Percentiles rank a stretch among this genome's conserved stretches.
phyloP scores from a whole-genome alignment of 1,140 invertebrate species.

The Calliopsis andreniformis region DNA sequence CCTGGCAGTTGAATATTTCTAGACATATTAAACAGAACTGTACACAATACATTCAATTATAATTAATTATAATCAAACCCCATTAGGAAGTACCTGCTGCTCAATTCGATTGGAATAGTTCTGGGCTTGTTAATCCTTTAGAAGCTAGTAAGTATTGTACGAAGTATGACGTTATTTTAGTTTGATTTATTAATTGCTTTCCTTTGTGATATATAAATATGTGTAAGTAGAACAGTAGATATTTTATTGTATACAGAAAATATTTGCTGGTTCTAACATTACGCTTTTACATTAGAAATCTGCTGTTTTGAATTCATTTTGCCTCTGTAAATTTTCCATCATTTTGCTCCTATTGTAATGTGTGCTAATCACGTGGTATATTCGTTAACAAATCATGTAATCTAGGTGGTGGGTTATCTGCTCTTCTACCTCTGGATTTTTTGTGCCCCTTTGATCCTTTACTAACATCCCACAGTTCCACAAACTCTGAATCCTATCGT shows the following conservation, averaged over 20 bases:
- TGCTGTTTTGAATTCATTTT: background rate
- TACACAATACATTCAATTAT: background rate
- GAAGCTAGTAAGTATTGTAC: constrained; percentile 83
- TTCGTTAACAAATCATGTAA: constrained; percentile 53
- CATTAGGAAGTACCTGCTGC: constrained; percentile 83
- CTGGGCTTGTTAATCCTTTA: constrained; percentile 85
- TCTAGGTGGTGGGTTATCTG: constrained; percentile 80
- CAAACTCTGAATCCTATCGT: constrained; percentile 80
- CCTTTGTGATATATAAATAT: background rate
- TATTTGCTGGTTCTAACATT: background rate
- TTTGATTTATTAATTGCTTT: background rate
- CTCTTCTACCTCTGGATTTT: constrained; percentile 80
- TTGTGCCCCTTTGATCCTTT: constrained; percentile 80
- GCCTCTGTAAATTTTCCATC: background rate
- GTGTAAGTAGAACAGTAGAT: background rate
- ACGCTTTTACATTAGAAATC: background rate
- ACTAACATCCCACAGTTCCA: constrained; percentile 79
- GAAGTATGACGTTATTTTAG: background rate
- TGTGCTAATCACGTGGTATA: constrained; percentile 29
- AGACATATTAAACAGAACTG: background rate
- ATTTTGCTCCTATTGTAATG: background rate
- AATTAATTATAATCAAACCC: constrained; percentile 49
- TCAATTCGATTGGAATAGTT: constrained; percentile 86
- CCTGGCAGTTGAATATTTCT: background rate
- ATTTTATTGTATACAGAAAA: background rate